Conservation (phyloP, 2,888 invertebrate genomes). For the Macaria liturata region DNA sequence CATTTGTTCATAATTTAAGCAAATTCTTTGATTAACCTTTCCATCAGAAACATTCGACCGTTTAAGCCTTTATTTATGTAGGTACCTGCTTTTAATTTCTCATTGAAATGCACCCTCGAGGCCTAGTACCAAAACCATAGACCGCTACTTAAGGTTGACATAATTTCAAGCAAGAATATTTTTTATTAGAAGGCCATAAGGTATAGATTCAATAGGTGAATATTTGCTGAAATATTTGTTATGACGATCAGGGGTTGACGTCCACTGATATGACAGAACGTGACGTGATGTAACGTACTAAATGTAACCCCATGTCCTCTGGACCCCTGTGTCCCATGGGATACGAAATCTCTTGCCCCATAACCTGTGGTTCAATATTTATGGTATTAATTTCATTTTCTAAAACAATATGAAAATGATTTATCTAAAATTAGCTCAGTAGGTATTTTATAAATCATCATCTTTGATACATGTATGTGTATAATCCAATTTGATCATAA, state of each 20-base stretch:
- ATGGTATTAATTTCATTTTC: too few species aligned
- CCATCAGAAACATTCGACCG: neutral
- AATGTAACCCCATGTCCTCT: slow-evolving; percentile 1
- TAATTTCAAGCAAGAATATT: too few species aligned
- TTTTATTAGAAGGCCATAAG: too few species aligned
- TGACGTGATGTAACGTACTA: slow-evolving; percentile 9
- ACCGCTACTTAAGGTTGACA: neutral
- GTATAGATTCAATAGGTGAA: too few species aligned
- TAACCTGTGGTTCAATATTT: neutral
- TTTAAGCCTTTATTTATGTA: slow-evolving; percentile 2
- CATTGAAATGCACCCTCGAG: slow-evolving; percentile 9
- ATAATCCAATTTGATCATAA: too few species aligned
- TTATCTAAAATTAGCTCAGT: too few species aligned
- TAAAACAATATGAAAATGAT: too few species aligned
- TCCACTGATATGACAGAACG: slow-evolving; percentile 5
- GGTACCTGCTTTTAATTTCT: slow-evolving; percentile 10
- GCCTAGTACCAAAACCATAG: neutral
- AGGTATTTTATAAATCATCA: slow-evolving; percentile 1
- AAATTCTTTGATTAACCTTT: too few species aligned
- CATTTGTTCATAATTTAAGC: too few species aligned
- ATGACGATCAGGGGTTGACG: neutral
- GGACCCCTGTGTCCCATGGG: too few species aligned
- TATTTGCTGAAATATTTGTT: neutral
- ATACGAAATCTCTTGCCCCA: slow-evolving; percentile 1
- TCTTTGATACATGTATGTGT: too few species aligned